phyloP scores from a whole-genome alignment of 2,888 invertebrate species.

The Nomada fucata region DNA sequence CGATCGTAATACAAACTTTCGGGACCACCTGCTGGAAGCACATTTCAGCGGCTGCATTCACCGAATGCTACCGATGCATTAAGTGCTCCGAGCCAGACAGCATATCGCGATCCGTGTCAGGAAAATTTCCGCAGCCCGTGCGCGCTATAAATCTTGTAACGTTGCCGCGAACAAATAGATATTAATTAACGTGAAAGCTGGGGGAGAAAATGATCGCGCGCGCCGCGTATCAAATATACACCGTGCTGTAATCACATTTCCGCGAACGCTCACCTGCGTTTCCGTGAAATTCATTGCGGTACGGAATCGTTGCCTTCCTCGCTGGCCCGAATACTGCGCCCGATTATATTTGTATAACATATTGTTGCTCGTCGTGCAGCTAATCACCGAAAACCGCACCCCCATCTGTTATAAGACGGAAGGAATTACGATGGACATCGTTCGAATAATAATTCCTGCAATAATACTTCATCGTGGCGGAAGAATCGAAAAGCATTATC shows the following conservation, averaged over 20 bases:
- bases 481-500: not conserved
- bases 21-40: constrained; percentile 41
- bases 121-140: constrained; percentile 28
- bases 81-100: constrained; percentile 24
- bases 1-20: constrained; percentile 46
- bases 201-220: constrained; percentile 50
- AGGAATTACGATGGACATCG: not conserved
- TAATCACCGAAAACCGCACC: not conserved
- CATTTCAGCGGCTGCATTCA: constrained; percentile 16
- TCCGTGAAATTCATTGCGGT: constrained; percentile 54
- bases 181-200: constrained; percentile 66
- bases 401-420: not conserved
- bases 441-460: not conserved
- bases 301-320: constrained; percentile 16
- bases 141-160: constrained; percentile 52
- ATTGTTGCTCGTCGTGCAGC: not conserved
- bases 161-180: constrained; percentile 59
- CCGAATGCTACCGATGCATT: constrained; percentile 38
- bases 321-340: not conserved
- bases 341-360: no score
- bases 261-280: constrained; percentile 4
- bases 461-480: not conserved
- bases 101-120: constrained; percentile 33
- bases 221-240: constrained; percentile 41
- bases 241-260: constrained; percentile 46